Conservation (phyloP, 1,140 invertebrate species). For the Conopomorpha cramerella region DNA sequence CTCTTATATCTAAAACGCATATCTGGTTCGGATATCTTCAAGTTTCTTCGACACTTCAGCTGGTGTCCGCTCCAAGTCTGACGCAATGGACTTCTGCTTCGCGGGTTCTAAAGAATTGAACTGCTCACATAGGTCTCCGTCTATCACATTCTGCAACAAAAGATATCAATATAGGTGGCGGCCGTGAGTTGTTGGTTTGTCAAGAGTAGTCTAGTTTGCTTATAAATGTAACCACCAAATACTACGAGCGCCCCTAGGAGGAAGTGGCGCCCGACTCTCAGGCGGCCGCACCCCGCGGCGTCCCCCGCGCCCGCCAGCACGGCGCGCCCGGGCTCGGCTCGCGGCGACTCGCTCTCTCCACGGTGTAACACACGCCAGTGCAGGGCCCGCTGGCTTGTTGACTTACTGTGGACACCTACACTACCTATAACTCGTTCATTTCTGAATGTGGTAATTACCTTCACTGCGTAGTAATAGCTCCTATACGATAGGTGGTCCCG, state of each 20-base stretch:
- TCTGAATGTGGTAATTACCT: conserved; percentile 64
- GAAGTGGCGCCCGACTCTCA: conserved; percentile 37
- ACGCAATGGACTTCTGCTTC: conserved; percentile 95
- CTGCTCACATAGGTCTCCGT: conserved; percentile 98
- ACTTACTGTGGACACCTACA: conserved; percentile 31
- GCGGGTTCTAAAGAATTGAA: conserved; percentile 93
- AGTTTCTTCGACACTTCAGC: conserved; percentile 96
- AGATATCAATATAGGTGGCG: conserved; percentile 2
- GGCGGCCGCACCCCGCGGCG: conserved; percentile 14
- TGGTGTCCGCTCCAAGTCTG: conserved; percentile 91
- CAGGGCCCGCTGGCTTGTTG: conserved; percentile 19
- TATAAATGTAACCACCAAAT: conserved; percentile 28
- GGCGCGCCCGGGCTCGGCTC: conserved; percentile 10
- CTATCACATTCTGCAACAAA: conserved; percentile 86
- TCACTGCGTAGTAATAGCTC: conserved; percentile 97
- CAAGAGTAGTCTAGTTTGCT: background rate
- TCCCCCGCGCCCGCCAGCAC: conserved; percentile 17
- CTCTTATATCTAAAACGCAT: conserved; percentile 97
- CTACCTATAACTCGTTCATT: background rate
- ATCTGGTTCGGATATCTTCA: conserved; percentile 92
- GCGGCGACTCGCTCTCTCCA: conserved; percentile 27
- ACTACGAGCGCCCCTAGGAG: conserved; percentile 25
- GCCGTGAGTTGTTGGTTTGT: background rate
- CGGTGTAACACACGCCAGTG: conserved; percentile 38
- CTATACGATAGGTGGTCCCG: conserved; percentile 96